Evolutionary conservation across 2,888 invertebrate genomes (phyloP), one percentile per base, ranked within the genome.

Genomic region (Machimus rusticus): DNA sequence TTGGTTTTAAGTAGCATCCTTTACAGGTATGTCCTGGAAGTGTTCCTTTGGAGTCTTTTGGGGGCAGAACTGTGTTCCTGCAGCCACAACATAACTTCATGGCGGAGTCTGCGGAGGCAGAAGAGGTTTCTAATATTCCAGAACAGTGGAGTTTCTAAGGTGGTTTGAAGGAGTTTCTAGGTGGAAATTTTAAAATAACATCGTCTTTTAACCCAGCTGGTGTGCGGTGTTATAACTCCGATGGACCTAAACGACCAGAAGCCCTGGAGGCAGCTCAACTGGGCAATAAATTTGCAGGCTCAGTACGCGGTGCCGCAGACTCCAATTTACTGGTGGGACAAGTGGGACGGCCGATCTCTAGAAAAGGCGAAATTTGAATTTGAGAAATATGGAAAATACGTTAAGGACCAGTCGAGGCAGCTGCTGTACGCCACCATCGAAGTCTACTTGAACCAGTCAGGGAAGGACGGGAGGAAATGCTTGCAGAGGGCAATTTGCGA

Each of bases 401-500:
- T 57, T 43, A 28, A 34, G 37, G 88, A 88, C 46, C 87, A 88
- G 74, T 88, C 88, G 8, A 55, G 87, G 16, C 43, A 78, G n/a
- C 51, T 87, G 5, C 14, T 87, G 1, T 88, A 87, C 43, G 34
- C 86, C 1, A 31, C 87, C 5, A 86, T 88, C n/a, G 88, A 87
- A 46, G 34, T 78, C 34, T 88, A 88, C 57, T 77, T 86, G 31
- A 74, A 88, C 43, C n/a, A 23, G 37, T 23, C 19, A 8, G 87
- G 87, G 8, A 88, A 85, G 74, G 87, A 87, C 79, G 88, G 88
- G 2, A 84, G 57, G 55, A 84, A 87, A 39, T 88, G 88, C 51
- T 77, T 88, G 3, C 77, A 87, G 46, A 55, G 88, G 34, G 87
- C 87, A 1, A 87, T 88, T 74, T 88, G 88, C 31, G 88, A 88